Evolutionary conservation across 1,140 invertebrate genomes (phyloP).

Genomic region (Megalopta genalis): DNA sequence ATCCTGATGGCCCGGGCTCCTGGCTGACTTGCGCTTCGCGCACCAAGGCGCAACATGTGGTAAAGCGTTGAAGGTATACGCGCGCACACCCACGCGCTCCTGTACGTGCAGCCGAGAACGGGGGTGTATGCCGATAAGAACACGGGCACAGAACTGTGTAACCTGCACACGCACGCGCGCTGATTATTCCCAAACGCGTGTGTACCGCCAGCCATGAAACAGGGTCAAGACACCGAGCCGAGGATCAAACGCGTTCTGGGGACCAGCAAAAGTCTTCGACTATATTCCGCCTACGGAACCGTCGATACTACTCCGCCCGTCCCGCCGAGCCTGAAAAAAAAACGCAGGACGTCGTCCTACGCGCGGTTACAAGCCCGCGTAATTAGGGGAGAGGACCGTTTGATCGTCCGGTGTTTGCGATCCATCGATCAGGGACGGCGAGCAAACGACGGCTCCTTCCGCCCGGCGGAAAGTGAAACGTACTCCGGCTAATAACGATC

Average conservation of each 20-base stretch:
- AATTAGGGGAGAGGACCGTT: neutral
- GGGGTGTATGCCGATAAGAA: slow-evolving; percentile 32
- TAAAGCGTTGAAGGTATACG: slow-evolving; percentile 64
- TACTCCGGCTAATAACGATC: neutral
- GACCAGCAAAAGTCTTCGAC: neutral
- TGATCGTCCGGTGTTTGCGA: neutral
- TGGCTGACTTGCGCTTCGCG: slow-evolving; percentile 78
- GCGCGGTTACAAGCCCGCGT: neutral
- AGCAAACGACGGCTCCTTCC: neutral
- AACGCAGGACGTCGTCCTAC: too few relatives aligned
- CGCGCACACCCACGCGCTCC: neutral
- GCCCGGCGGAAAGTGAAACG: neutral
- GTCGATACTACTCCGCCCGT: neutral
- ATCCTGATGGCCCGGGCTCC: slow-evolving; percentile 77
- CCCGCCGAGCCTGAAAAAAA: neutral
- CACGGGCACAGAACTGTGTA: slow-evolving; percentile 23
- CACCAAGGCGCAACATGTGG: slow-evolving; percentile 79
- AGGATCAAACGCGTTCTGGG: slow-evolving; percentile 28
- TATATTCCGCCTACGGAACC: neutral
- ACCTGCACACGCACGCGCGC: slow-evolving; percentile 33
- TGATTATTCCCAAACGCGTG: slow-evolving; percentile 37
- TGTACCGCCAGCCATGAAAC: slow-evolving; percentile 26
- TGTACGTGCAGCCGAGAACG: slow-evolving; percentile 12
- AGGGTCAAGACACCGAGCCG: slow-evolving; percentile 38
- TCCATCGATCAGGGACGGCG: too few relatives aligned